A percentile compares a stretch with the other conserved stretches of the same genome.
These are phyloP conservation scores for Ciconia nigra DNA, from an alignment of 2,797 vertebrate species.

Conservation along the genomic window DNA sequence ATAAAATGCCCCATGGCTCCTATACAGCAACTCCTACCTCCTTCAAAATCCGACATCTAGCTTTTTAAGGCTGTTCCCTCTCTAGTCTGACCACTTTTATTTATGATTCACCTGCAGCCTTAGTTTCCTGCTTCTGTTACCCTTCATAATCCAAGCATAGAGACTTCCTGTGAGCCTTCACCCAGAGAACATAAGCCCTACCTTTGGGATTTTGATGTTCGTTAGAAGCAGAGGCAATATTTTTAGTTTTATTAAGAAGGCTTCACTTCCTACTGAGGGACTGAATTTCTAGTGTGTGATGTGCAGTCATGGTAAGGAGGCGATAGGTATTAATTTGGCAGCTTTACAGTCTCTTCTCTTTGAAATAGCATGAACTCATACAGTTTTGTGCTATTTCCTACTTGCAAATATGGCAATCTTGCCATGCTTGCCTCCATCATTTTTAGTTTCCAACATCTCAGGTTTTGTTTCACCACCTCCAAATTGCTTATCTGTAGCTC, in stretches of 20 bases:
- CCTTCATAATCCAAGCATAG: not conserved
- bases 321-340: not conserved
- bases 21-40: not conserved
- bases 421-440: not conserved
- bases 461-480: not conserved
- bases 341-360: not conserved
- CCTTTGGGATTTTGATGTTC: not conserved
- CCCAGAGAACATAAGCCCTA: fast-evolving
- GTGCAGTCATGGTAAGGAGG: not conserved
- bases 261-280: not conserved
- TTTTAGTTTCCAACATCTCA: not conserved
- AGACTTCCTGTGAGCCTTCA: not conserved
- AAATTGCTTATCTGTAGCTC: not conserved
- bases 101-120: not conserved
- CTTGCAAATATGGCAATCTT: not conserved
- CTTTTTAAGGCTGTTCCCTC: not conserved
- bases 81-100: not conserved
- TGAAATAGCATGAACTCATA: no score
- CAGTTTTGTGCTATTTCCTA: not conserved
- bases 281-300: not conserved
- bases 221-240: not conserved
- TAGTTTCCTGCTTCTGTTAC: not conserved
- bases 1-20: not conserved
- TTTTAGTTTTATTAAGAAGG: not conserved
- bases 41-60: not conserved